Percentiles rank a stretch among this genome's conserved stretches.
Evolutionary conservation across 2,888 invertebrate species (phyloP).

Genomic region (Caprella mutica): DNA sequence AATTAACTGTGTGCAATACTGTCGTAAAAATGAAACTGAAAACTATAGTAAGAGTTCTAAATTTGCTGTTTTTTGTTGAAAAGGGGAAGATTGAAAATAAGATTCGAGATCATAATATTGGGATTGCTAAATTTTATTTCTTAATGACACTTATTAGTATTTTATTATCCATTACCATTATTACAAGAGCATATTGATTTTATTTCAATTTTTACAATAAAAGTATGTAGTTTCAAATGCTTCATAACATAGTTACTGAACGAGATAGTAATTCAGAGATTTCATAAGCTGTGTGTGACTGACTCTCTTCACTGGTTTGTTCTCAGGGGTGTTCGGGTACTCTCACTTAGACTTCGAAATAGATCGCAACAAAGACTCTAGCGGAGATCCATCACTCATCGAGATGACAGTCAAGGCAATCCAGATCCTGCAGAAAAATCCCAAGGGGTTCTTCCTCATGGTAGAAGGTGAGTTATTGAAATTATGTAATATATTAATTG

Average conservation of each 20-base stretch:
- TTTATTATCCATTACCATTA: too few species aligned
- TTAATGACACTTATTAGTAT: too few species aligned
- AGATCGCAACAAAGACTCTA: constrained; percentile 54
- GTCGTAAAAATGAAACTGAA: too few species aligned
- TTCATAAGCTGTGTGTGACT: not conserved
- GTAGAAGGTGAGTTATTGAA: constrained; percentile 47
- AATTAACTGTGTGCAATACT: too few species aligned
- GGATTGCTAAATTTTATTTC: too few species aligned
- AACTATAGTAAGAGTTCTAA: too few species aligned
- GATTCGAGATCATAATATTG: too few species aligned
- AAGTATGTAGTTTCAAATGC: too few species aligned
- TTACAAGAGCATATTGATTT: not conserved
- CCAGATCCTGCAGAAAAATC: constrained; percentile 56
- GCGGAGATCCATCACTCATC: constrained; percentile 59
- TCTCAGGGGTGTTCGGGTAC: constrained; percentile 58
- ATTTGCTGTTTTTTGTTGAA: too few species aligned
- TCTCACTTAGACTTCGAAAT: constrained; percentile 70
- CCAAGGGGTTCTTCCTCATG: constrained; percentile 61
- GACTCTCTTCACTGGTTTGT: not conserved
- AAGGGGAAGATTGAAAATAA: too few species aligned
- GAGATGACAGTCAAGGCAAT: constrained; percentile 66
- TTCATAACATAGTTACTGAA: too few species aligned
- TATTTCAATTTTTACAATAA: not conserved
- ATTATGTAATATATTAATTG: too few species aligned
- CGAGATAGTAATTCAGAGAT: not conserved